Percentiles rank a stretch among this genome's conserved stretches.
Conservation (phyloP, 2,888 invertebrate species). For the Andrena bicolor region DNA sequence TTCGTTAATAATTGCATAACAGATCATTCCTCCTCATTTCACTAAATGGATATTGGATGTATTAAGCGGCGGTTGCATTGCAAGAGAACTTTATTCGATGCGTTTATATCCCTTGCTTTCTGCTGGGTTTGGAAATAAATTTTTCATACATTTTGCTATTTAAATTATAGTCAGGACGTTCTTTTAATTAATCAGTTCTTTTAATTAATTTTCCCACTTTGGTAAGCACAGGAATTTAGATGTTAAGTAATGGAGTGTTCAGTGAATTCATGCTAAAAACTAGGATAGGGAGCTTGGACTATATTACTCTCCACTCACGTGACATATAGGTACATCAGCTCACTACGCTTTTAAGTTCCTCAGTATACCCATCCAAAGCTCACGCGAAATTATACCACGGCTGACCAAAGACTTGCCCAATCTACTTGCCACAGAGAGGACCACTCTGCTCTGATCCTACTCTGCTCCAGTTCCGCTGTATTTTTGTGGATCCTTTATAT, state of each 20-base stretch:
- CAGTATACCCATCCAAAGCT: neutral
- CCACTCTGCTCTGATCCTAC: neutral
- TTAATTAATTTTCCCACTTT: too few relatives aligned
- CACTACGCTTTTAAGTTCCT: neutral
- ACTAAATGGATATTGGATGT: neutral
- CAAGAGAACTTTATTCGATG: neutral
- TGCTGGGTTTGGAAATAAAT: neutral
- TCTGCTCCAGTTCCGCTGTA: neutral
- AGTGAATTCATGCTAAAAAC: neutral
- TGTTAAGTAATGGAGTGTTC: neutral
- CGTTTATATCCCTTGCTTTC: neutral
- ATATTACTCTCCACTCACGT: neutral
- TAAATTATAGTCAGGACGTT: too few relatives aligned
- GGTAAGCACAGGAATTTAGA: neutral
- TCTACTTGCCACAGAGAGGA: conserved; percentile 7
- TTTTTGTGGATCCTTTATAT: neutral
- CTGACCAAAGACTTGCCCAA: conserved; percentile 12
- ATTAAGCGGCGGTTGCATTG: neutral
- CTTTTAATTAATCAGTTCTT: too few relatives aligned
- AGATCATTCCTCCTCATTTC: neutral
- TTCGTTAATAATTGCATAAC: neutral
- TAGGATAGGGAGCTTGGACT: neutral
- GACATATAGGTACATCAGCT: neutral
- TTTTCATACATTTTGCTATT: too few relatives aligned
- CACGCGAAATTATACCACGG: neutral